Conservation (phyloP, 2,113 vertebrate species). For the Phalacrocorax brasilianus region DNA sequence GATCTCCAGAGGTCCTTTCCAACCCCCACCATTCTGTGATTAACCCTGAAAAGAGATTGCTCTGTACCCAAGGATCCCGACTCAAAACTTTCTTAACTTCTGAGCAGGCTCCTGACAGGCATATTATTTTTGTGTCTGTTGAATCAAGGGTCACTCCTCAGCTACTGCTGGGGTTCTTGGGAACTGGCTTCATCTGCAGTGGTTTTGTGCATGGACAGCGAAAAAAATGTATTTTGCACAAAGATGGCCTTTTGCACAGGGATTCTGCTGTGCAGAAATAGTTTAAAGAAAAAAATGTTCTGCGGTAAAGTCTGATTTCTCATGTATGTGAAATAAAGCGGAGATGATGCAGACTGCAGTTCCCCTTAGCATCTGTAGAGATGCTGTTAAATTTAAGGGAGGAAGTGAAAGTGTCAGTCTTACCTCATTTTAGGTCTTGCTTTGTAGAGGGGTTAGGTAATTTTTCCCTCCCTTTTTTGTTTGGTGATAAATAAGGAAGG, state of each 20-base stretch:
- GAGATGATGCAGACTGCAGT: not conserved
- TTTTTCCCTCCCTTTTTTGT: not conserved
- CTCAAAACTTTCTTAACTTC: not conserved
- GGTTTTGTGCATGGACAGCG: not conserved
- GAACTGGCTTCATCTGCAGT: not conserved
- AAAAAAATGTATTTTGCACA: not conserved
- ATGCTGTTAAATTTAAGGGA: not conserved
- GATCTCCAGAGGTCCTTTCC: too few species aligned
- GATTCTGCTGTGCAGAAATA: not conserved
- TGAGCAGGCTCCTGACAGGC: not conserved
- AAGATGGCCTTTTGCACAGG: not conserved
- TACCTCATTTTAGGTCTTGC: not conserved
- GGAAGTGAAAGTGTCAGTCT: not conserved
- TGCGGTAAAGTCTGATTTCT: not conserved
- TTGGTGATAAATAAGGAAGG: not conserved
- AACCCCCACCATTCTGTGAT: too few species aligned
- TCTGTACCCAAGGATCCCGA: too few species aligned
- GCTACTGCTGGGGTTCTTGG: not conserved
- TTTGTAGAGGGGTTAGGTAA: not conserved
- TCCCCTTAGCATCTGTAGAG: not conserved
- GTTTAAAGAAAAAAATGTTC: not conserved
- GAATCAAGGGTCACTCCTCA: accelerated
- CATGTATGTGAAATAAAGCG: not conserved
- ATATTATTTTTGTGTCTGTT: not conserved
- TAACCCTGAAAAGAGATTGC: not conserved